Conservation (phyloP, 2,797 vertebrate genomes). For the Darevskia nairensis region DNA sequence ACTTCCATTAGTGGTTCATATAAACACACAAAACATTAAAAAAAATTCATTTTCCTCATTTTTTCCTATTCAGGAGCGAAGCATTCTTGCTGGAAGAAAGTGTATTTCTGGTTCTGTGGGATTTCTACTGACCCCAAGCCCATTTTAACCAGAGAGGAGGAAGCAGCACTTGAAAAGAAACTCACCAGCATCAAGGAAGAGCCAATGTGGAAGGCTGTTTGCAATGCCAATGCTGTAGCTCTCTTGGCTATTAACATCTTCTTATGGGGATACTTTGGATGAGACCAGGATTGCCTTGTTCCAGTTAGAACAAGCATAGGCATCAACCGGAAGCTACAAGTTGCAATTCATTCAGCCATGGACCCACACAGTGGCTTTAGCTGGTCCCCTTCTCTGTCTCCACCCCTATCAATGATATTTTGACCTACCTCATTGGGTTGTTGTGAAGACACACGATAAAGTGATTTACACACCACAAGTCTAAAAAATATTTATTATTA, state of each 20-base stretch:
- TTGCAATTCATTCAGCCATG: not conserved
- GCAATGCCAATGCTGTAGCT: conserved; percentile 86
- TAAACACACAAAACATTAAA: not conserved
- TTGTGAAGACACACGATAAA: conserved; percentile 13
- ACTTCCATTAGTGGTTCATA: not conserved
- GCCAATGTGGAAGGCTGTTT: conserved; percentile 86
- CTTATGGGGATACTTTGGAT: conserved; percentile 92
- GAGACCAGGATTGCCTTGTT: conserved; percentile 20
- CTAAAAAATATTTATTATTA: not conserved
- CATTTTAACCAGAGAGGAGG: conserved; percentile 75
- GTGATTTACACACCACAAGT: not conserved
- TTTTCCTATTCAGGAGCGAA: not conserved
- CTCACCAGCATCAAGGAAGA: conserved; percentile 85
- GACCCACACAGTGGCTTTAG: not conserved
- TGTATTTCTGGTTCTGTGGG: conserved; percentile 86
- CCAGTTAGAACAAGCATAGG: conserved; percentile 6
- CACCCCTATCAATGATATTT: not conserved
- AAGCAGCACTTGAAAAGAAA: conserved; percentile 72
- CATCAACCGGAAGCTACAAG: not conserved
- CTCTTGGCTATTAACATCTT: conserved; percentile 88
- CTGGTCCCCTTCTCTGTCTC: not conserved
- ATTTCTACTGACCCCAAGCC: conserved; percentile 63
- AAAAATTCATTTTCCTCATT: not conserved
- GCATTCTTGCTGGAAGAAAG: conserved; percentile 75
- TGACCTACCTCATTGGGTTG: not conserved